These are phyloP conservation scores for Etheostoma nigrum DNA, from an alignment of 2,797 vertebrate species.

Conservation along the genomic window DNA sequence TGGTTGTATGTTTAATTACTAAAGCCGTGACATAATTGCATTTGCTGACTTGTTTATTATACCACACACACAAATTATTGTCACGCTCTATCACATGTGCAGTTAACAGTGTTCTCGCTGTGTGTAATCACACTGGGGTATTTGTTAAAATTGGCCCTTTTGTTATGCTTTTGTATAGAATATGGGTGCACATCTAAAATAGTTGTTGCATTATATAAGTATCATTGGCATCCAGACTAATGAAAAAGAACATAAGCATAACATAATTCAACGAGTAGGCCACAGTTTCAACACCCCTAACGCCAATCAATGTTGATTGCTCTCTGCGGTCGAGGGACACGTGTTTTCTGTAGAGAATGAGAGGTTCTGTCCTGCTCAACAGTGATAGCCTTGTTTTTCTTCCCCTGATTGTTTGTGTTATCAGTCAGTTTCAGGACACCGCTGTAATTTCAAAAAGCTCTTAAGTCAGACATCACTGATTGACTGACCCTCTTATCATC, in stretches of 20 bases:
- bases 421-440: conserved; percentile 29
- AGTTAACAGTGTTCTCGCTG: not conserved
- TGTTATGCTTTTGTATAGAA: not conserved
- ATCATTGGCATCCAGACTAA: not conserved
- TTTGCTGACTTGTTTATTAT: not conserved
- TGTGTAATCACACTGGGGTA: not conserved
- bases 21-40: not conserved
- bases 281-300: not conserved
- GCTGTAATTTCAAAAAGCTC: conserved; percentile 24
- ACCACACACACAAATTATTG: not conserved
- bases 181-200: not conserved
- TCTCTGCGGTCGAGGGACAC: conserved; percentile 7
- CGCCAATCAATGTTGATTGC: not conserved
- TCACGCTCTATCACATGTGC: not conserved
- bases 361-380: not conserved
- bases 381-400: not conserved
- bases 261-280: not conserved
- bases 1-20: not conserved
- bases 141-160: not conserved
- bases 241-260: not conserved
- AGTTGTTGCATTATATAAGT: not conserved
- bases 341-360: conserved; percentile 11
- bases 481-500: conserved; percentile 36
- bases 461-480: conserved; percentile 37
- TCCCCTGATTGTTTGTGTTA: not conserved